phyloP scores from a whole-genome alignment of 1,140 invertebrate species.

The Drosophila kepulauana region DNA sequence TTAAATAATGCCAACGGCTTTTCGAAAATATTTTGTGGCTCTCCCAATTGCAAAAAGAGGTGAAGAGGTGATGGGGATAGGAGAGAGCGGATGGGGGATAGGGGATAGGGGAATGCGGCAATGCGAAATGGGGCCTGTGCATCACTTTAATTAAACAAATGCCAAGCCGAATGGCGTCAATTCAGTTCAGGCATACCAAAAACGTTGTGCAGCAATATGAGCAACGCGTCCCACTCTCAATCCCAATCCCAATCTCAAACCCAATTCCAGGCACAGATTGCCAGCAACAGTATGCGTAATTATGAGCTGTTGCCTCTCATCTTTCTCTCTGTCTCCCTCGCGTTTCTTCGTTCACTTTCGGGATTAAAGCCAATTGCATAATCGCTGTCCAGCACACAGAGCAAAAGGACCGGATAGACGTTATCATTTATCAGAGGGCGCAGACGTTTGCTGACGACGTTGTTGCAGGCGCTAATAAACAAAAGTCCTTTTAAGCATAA shows the following conservation, averaged over 20 bases:
- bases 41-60: conserved; percentile 23
- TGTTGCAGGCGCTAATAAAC: conserved; percentile 33
- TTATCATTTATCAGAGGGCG: conserved; percentile 40
- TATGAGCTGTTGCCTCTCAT: conserved; percentile 50
- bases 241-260: background rate
- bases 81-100: background rate
- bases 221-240: conserved; percentile 4
- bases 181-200: conserved; percentile 44
- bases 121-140: conserved; percentile 32
- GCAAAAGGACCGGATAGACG: conserved; percentile 1
- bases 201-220: conserved; percentile 33
- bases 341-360: conserved; percentile 12
- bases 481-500: conserved; percentile 18
- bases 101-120: background rate
- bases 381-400: conserved; percentile 8
- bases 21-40: conserved; percentile 58
- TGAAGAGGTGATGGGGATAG: background rate
- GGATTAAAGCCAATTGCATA: conserved; percentile 44
- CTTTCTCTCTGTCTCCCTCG: background rate
- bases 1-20: conserved; percentile 81
- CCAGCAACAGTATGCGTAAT: conserved; percentile 41
- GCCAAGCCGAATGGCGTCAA: conserved; percentile 67
- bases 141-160: conserved; percentile 83
- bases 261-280: background rate
- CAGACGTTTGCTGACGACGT: conserved; percentile 3